These are phyloP conservation scores for Strigamia crassipes DNA, from an alignment of 2,888 invertebrate genomes.

Conservation along the genomic window DNA sequence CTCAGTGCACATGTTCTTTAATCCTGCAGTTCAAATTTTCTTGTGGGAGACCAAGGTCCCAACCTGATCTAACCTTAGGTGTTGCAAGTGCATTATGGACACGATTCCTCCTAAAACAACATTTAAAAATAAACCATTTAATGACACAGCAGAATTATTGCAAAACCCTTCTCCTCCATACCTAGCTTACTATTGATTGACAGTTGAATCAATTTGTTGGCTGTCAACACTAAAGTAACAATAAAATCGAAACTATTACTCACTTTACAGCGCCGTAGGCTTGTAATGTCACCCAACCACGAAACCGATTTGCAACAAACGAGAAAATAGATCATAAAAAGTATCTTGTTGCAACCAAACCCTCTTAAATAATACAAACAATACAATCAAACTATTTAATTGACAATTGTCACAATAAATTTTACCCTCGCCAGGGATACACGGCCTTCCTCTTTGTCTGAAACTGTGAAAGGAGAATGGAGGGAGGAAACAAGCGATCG, in stretches of 20 bases:
- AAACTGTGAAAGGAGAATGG: not conserved
- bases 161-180: not conserved
- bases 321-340: too few species aligned
- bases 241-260: not conserved
- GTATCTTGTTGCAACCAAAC: too few species aligned
- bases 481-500: not conserved
- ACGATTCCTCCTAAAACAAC: too few species aligned
- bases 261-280: constrained; percentile 1
- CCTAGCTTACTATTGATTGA: not conserved
- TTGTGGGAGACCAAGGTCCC: too few species aligned
- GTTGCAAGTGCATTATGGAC: too few species aligned
- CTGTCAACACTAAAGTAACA: not conserved
- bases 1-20: too few species aligned
- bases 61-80: too few species aligned
- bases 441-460: not conserved
- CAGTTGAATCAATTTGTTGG: not conserved
- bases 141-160: not conserved
- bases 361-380: too few species aligned
- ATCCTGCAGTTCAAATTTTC: too few species aligned
- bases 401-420: not conserved
- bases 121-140: too few species aligned
- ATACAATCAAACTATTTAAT: too few species aligned
- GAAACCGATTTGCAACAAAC: not conserved
- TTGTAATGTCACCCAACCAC: not conserved
- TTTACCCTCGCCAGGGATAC: not conserved